Evolutionary conservation across 1,140 invertebrate genomes (phyloP), one percentile per base, ranked within the genome.

Genomic region (Scaptomyza hsui): DNA sequence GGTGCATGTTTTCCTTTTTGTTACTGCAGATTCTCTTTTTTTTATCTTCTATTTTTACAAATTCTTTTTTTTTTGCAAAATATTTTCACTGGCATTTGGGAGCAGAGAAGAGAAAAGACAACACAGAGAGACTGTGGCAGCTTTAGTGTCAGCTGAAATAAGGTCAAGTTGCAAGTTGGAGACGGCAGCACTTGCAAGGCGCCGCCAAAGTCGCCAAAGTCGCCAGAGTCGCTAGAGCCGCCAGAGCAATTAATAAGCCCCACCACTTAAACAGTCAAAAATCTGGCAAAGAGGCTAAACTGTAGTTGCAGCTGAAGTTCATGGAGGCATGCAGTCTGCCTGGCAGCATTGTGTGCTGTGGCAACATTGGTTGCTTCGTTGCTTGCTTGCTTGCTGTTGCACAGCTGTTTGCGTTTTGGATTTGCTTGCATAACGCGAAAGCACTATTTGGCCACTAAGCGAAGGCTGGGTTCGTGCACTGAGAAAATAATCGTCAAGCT

Each of bases 191-290:
- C 78, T 64, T 72, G 73, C 16, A 39, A 68, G 77, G 73, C 82
- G 62, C 60, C 73, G 24, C 16, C 13, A 39, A 44, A 75, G 68
- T 41, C 47, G 41, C 26, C 1, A 29, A 1, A 18, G 57, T n/a
- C n/a, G n/a, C n/a, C n/a, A n/a, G n/a, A n/a, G n/a, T n/a, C n/a
- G n/a, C n/a, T n/a, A 39, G 47, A 75, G 68, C 35, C 47, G 41
- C 26, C 1, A 29, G 1, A 18, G 57, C 72, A 86, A 88, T 86
- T 86, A 86, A 86, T 86, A 86, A 88, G 78, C 81, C 69, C 61
- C 63, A 49, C 67, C 78, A 86, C 81, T 88, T 82, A 72, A 72
- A 60, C 45, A 88, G 81, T 71, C 78, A 69, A 79, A 82, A 86
- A 75, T 82, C 70, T 86, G 62, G 81, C 74, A 74, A 81, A 77